Evolutionary conservation across 1,140 invertebrate species (phyloP).

Genomic region (Solenopsis fugax): DNA sequence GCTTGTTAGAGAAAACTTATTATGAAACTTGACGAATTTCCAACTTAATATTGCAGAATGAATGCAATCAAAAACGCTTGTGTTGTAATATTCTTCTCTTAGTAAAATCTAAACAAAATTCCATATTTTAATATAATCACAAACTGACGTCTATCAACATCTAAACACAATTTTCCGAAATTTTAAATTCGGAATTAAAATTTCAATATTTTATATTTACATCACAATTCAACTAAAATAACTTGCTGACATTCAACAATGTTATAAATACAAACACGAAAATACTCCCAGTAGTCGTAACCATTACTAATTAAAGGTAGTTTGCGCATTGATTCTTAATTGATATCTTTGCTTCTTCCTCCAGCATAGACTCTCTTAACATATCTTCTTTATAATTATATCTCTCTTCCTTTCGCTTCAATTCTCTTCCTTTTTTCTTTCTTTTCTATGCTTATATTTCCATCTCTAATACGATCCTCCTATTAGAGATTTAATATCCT

Average conservation of each 20-base stretch:
- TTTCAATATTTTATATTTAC: not conserved
- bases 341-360: conserved; percentile 82
- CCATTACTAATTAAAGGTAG: conserved; percentile 83
- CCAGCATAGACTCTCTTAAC: conserved; percentile 66
- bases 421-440: too few relatives aligned
- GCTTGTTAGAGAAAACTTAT: not conserved
- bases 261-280: conserved; percentile 62
- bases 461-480: conserved; percentile 15
- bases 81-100: not conserved
- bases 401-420: not conserved
- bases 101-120: not conserved
- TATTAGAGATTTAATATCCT: not conserved
- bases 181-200: not conserved
- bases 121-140: not conserved
- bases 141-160: not conserved
- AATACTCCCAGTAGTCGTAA: conserved; percentile 75
- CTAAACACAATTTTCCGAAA: not conserved
- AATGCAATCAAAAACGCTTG: not conserved
- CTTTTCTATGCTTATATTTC: conserved; percentile 33
- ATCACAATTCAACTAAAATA: conserved; percentile 30
- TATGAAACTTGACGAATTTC: not conserved
- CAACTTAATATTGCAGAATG: not conserved
- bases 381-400: conserved; percentile 23
- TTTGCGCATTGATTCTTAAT: conserved; percentile 84
- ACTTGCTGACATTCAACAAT: not conserved